These are phyloP conservation scores for Olivierus martensii DNA, from an alignment of 1,140 invertebrate genomes.

Conservation along the genomic window DNA sequence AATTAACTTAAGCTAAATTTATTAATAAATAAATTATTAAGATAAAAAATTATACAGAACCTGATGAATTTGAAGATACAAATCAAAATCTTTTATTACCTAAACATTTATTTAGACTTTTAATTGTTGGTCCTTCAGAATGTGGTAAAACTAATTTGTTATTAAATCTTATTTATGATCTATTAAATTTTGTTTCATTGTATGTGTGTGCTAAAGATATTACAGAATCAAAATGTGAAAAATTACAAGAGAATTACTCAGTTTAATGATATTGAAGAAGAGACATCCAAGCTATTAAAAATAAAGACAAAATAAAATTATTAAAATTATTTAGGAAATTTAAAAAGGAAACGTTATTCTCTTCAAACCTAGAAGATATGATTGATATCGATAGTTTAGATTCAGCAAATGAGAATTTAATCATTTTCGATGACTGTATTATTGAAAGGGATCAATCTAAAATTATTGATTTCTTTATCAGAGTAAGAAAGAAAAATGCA, in stretches of 20 bases:
- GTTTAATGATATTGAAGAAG: not conserved
- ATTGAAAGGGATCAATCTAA: not conserved
- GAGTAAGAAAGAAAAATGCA: slow-evolving; percentile 1
- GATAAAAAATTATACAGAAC: not conserved
- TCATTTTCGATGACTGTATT: not conserved
- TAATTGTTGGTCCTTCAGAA: not conserved
- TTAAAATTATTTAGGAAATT: not conserved
- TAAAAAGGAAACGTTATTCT: slow-evolving; percentile 2
- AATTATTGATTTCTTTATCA: not conserved
- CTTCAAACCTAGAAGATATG: not conserved
- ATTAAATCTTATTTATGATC: not conserved
- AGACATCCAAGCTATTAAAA: not conserved
- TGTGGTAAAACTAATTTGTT: slow-evolving; percentile 3
- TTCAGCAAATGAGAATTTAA: not conserved
- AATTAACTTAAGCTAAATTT: too few relatives aligned
- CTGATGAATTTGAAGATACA: not conserved
- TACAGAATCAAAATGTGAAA: not conserved
- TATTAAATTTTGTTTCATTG: not conserved
- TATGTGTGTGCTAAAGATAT: slow-evolving; percentile 1
- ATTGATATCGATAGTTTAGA: not conserved
- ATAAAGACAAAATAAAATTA: too few relatives aligned
- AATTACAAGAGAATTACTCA: not conserved
- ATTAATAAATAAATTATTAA: not conserved
- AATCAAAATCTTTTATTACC: not conserved
- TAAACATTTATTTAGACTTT: not conserved